phyloP scores from a whole-genome alignment of 2,797 vertebrate species.

The Gymnopithys bicolor region DNA sequence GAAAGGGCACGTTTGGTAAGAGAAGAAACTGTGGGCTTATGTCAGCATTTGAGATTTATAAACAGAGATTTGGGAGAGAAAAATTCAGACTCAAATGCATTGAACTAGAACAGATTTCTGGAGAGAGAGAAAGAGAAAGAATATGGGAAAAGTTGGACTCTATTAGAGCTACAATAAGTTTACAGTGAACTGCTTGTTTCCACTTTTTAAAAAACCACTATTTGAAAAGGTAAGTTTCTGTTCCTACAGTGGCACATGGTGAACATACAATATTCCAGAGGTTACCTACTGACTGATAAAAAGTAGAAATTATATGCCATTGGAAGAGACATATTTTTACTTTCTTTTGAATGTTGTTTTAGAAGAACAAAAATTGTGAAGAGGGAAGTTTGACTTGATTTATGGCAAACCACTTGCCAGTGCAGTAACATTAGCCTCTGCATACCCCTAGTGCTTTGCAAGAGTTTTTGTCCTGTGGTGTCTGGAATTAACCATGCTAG shows the following conservation, averaged over 20 bases:
- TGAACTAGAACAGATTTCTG: not conserved
- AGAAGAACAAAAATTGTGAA: not conserved
- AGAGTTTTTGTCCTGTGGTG: not conserved
- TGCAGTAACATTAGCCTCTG: not conserved
- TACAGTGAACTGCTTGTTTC: not conserved
- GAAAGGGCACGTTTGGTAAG: not conserved
- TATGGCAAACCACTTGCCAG: not conserved
- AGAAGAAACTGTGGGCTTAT: not conserved
- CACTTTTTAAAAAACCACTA: not conserved
- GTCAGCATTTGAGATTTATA: conserved; percentile 2
- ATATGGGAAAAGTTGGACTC: not conserved
- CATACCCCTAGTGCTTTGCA: not conserved
- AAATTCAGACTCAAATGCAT: not conserved
- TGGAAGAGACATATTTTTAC: not conserved
- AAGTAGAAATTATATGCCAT: not conserved
- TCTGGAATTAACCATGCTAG: not conserved
- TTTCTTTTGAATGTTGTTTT: not conserved
- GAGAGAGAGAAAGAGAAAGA: not conserved
- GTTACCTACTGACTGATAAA: not conserved
- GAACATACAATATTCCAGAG: not conserved
- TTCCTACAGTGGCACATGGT: not conserved
- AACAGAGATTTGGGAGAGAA: not conserved
- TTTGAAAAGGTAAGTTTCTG: not conserved
- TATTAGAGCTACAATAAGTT: not conserved
- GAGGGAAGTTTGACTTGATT: not conserved